phyloP scores from a whole-genome alignment of 2,888 invertebrate genomes.

The Electrophaes corylata region DNA sequence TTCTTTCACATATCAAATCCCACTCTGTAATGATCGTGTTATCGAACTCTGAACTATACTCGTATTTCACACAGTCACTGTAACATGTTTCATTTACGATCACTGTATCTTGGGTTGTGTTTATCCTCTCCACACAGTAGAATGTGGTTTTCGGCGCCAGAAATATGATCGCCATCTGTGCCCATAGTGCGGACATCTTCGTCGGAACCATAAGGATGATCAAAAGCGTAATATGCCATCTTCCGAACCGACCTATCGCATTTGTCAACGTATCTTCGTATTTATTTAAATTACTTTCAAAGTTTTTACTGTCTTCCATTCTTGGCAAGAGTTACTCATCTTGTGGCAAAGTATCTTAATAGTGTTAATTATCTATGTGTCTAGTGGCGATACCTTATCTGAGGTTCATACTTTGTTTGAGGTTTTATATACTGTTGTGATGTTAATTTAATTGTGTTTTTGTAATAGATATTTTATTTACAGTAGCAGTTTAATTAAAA shows the following conservation, averaged over 20 bases:
- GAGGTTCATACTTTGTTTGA: conserved; percentile 9
- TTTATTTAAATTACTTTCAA: conserved; percentile 1
- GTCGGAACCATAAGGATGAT: conserved; percentile 83
- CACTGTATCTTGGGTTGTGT: conserved; percentile 26
- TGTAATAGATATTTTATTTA: background rate
- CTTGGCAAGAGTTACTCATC: background rate
- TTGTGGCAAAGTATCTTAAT: background rate
- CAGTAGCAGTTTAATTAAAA: background rate
- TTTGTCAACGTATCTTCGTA: conserved; percentile 19
- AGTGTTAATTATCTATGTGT: background rate
- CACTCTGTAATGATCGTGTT: conserved; percentile 89
- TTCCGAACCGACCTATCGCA: conserved; percentile 75
- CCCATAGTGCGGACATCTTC: conserved; percentile 89
- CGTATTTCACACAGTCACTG: conserved; percentile 75
- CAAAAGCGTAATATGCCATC: conserved; percentile 86
- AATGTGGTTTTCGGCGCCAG: conserved; percentile 85
- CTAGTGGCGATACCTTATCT: conserved; percentile 18
- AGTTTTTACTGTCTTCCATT: conserved; percentile 13
- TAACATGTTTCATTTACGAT: conserved; percentile 72
- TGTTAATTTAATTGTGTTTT: background rate
- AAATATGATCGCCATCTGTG: conserved; percentile 88
- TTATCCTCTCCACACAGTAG: conserved; percentile 62
- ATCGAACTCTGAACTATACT: conserved; percentile 85
- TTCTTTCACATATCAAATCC: conserved; percentile 86
- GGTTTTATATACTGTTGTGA: conserved; percentile 1